Evolutionary conservation across 92 coral and sea anemone species (phyloP).

Genomic region (Epizoanthus stellaris): DNA sequence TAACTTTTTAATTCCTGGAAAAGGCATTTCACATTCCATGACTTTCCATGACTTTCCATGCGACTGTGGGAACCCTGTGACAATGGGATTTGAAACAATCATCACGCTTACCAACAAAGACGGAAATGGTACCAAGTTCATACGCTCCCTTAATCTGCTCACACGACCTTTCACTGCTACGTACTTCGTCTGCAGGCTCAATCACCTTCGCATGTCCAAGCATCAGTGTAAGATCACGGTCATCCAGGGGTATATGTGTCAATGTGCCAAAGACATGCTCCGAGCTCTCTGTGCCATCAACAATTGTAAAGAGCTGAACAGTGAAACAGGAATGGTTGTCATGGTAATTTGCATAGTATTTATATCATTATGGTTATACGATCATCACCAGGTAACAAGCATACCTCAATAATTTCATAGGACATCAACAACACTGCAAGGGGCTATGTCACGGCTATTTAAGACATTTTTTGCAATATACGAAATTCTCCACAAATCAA

Average conservation of each 20-base stretch:
- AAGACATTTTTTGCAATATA: no score
- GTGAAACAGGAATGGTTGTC: neutral
- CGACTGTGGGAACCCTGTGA: neutral
- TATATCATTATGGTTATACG: neutral
- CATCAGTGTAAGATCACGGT: constrained; percentile 47
- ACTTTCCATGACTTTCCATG: no score
- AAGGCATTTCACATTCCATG: no score
- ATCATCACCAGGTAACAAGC: no score
- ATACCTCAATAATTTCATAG: no score
- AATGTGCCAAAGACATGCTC: constrained; percentile 66
- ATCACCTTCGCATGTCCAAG: constrained; percentile 74
- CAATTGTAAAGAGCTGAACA: constrained; percentile 71
- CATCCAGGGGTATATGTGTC: constrained; percentile 25
- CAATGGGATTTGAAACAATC: neutral
- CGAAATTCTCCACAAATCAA: no score
- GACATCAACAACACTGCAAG: no score
- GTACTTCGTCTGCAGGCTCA: constrained; percentile 20
- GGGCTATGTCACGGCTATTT: no score
- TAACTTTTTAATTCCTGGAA: no score
- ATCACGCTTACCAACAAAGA: constrained; percentile 23
- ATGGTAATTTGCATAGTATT: no score
- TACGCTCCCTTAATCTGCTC: constrained; percentile 10
- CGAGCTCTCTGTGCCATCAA: constrained; percentile 85
- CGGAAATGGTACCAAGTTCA: constrained; percentile 14
- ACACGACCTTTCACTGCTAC: constrained; percentile 5